Evolutionary conservation across 92 coral and sea anemone species (phyloP).

Genomic region (Scolanthus callimorphus): DNA sequence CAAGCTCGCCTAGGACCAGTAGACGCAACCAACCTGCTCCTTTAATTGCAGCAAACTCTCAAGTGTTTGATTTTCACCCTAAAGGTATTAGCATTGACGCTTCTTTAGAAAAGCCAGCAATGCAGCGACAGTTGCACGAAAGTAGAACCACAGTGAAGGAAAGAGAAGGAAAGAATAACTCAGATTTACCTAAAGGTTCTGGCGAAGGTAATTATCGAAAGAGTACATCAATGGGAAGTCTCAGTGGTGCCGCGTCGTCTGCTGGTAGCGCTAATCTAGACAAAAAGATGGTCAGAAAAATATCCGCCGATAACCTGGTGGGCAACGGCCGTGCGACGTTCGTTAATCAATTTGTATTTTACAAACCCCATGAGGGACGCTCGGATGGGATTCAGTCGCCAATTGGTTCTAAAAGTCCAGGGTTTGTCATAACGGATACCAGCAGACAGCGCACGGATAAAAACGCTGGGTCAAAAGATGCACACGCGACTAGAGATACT

Average conservation of each 20-base stretch:
- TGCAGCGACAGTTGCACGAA: background rate
- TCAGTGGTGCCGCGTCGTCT: background rate
- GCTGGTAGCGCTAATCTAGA: background rate
- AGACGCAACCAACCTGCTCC: no score
- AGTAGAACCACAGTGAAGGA: background rate
- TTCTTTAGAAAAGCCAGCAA: background rate
- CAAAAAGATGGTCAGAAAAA: background rate
- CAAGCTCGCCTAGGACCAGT: background rate
- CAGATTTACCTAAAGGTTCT: background rate
- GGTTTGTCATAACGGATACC: constrained; percentile 30
- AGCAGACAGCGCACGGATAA: constrained; percentile 19
- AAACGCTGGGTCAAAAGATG: background rate
- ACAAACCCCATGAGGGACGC: constrained; percentile 17
- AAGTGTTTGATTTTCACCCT: background rate
- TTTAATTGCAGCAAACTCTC: background rate
- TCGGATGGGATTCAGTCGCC: constrained; percentile 16
- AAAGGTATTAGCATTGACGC: background rate
- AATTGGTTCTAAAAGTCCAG: constrained; percentile 3
- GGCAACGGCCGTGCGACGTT: background rate
- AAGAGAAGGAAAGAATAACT: background rate
- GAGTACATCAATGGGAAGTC: background rate
- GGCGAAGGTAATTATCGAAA: background rate
- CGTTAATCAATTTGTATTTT: constrained; percentile 19
- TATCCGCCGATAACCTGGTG: background rate
- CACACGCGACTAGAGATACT: background rate